Percentiles rank a stretch among this genome's conserved stretches.
Conservation (phyloP, 2,888 invertebrate genomes). For the Brenthis ino region DNA sequence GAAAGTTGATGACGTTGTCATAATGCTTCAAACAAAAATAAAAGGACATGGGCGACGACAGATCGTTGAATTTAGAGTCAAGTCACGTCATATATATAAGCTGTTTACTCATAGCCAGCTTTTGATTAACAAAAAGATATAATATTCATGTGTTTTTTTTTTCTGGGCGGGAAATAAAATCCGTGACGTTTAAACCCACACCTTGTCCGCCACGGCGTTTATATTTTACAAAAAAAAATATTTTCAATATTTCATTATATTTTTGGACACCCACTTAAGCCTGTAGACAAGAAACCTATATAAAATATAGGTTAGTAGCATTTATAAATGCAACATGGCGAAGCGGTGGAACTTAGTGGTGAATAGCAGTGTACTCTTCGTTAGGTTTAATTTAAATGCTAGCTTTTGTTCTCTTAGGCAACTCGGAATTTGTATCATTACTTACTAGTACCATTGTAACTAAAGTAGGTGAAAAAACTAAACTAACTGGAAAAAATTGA, state of each 20-base stretch:
- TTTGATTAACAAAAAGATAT: too few relatives aligned
- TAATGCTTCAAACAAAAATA: too few relatives aligned
- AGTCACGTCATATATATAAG: too few relatives aligned
- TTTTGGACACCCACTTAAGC: neutral
- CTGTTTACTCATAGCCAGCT: too few relatives aligned
- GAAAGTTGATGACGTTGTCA: too few relatives aligned
- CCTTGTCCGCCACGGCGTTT: too few relatives aligned
- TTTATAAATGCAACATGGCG: slow-evolving; percentile 20
- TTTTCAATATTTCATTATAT: slow-evolving; percentile 2
- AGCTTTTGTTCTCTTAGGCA: slow-evolving; percentile 33
- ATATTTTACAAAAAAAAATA: too few relatives aligned
- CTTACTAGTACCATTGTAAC: slow-evolving; percentile 10
- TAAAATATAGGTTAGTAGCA: slow-evolving; percentile 19
- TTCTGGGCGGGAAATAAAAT: too few relatives aligned
- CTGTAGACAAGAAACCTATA: neutral
- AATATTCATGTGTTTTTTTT: too few relatives aligned
- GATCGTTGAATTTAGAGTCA: too few relatives aligned
- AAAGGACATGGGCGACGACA: too few relatives aligned
- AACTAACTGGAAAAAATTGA: slow-evolving; percentile 1
- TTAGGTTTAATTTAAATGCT: slow-evolving; percentile 31
- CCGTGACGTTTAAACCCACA: too few relatives aligned
- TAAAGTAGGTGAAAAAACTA: neutral
- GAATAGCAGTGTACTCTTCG: slow-evolving; percentile 31
- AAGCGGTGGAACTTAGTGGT: slow-evolving; percentile 23
- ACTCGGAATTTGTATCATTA: slow-evolving; percentile 25